Conservation (phyloP, 2,797 vertebrate species). For the Sciaenops ocellatus region DNA sequence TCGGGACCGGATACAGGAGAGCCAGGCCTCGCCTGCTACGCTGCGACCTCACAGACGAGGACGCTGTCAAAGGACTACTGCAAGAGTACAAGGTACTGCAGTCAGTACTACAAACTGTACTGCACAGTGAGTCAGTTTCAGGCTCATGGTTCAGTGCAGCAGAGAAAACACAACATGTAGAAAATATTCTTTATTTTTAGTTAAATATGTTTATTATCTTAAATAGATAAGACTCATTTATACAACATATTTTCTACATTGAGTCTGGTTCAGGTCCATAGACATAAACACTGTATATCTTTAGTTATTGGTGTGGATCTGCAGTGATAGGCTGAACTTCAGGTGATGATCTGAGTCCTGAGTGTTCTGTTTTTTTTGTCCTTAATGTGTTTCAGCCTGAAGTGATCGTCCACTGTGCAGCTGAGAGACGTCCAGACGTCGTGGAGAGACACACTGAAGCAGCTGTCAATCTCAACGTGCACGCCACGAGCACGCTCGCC, state of each 20-base stretch:
- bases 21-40: slow-evolving; percentile 90
- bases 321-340: no score
- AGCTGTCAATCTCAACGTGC: slow-evolving; percentile 93
- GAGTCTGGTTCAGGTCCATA: no score
- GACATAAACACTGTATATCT: no score
- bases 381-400: slow-evolving; percentile 87
- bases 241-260: no score
- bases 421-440: slow-evolving; percentile 95
- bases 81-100: slow-evolving; percentile 89
- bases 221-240: no score
- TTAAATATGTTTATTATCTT: no score
- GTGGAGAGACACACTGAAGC: slow-evolving; percentile 92
- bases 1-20: slow-evolving; percentile 91
- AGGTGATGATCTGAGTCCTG: no score
- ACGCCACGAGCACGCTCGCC: slow-evolving; percentile 90
- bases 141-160: no score
- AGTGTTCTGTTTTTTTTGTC: no score
- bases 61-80: slow-evolving; percentile 88
- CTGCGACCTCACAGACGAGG: slow-evolving; percentile 91
- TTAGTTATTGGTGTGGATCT: no score
- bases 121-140: neutral
- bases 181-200: no score
- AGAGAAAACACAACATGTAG: no score
- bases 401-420: slow-evolving; percentile 95
- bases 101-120: neutral